A percentile compares a stretch with the other conserved stretches of the same genome.
These are phyloP conservation scores for Meloidogyne hapla DNA, from an alignment of 1,140 invertebrate genomes.

Conservation along the genomic window DNA sequence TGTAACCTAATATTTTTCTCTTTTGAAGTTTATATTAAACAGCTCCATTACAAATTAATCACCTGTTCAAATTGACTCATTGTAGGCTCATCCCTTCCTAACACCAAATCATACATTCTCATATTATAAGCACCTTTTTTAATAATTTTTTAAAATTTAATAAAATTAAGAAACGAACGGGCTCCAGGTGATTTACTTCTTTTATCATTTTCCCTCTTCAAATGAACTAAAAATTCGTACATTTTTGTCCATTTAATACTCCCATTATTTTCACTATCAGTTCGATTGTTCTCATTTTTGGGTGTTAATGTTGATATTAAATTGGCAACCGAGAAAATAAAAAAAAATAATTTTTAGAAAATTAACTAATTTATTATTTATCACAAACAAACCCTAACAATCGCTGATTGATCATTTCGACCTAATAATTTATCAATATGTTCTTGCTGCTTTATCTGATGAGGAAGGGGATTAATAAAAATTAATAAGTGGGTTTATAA, in stretches of 20 bases:
- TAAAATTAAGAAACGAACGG: not conserved
- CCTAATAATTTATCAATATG: constrained; percentile 17
- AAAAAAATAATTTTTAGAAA: not conserved
- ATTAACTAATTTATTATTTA: constrained; percentile 16
- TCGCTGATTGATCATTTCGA: constrained; percentile 25
- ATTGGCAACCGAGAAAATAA: constrained; percentile 42
- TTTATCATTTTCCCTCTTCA: constrained; percentile 53
- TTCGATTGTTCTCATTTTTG: not conserved
- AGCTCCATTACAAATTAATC: not conserved
- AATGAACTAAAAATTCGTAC: constrained; percentile 44
- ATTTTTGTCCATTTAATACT: constrained; percentile 48
- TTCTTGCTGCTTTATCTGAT: constrained; percentile 31
- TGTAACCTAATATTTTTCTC: too few relatives aligned
- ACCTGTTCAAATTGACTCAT: constrained; percentile 41
- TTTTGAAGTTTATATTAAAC: too few relatives aligned
- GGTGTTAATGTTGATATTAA: constrained; percentile 48
- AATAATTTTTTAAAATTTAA: not conserved
- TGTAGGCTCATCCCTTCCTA: constrained; percentile 41
- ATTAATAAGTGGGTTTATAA: constrained; percentile 5
- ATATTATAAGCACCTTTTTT: constrained; percentile 41
- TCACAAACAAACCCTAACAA: constrained; percentile 24
- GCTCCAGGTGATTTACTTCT: constrained; percentile 50
- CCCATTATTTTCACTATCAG: not conserved
- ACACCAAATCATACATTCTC: constrained; percentile 57
- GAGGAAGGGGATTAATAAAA: not conserved